phyloP scores from a whole-genome alignment of 2,888 invertebrate genomes.

The Coleophora flavipennella region DNA sequence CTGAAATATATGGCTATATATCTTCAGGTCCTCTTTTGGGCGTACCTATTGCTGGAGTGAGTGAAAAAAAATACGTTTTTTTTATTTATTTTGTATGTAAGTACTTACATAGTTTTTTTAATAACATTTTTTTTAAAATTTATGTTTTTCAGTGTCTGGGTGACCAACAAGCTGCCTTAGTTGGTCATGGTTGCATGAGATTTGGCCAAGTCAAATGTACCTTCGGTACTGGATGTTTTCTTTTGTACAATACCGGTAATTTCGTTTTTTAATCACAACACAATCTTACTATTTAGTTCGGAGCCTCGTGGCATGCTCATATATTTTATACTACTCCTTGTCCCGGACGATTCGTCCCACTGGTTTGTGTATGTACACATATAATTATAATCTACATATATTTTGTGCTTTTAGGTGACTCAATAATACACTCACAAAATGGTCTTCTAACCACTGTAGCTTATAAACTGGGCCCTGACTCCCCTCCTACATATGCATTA shows the following conservation, averaged over 20 bases:
- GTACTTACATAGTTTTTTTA: neutral
- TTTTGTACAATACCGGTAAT: conserved; percentile 92
- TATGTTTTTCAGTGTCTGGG: conserved; percentile 80
- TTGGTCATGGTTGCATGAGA: conserved; percentile 92
- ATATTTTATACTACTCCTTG: too few species aligned
- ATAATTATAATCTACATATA: neutral
- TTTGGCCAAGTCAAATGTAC: conserved; percentile 95
- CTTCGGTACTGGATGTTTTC: conserved; percentile 95
- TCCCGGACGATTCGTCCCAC: too few species aligned
- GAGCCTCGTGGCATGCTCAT: too few species aligned
- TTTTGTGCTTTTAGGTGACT: conserved; percentile 66
- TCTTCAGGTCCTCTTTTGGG: conserved; percentile 81
- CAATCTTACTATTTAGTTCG: too few species aligned
- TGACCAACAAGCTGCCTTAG: conserved; percentile 95
- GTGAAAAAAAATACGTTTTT: too few species aligned
- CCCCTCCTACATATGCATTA: conserved; percentile 86
- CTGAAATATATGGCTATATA: conserved; percentile 92
- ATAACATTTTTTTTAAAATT: conserved; percentile 1
- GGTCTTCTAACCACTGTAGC: conserved; percentile 94
- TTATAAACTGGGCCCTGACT: conserved; percentile 86
- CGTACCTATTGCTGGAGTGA: conserved; percentile 90
- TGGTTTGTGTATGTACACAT: too few species aligned
- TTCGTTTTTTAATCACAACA: neutral
- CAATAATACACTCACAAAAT: conserved; percentile 84
- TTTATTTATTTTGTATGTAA: conserved; percentile 12